Evolutionary conservation across 2,888 invertebrate species (phyloP), one percentile per base, ranked within the genome.

Genomic region (Parelbella ahira): DNA sequence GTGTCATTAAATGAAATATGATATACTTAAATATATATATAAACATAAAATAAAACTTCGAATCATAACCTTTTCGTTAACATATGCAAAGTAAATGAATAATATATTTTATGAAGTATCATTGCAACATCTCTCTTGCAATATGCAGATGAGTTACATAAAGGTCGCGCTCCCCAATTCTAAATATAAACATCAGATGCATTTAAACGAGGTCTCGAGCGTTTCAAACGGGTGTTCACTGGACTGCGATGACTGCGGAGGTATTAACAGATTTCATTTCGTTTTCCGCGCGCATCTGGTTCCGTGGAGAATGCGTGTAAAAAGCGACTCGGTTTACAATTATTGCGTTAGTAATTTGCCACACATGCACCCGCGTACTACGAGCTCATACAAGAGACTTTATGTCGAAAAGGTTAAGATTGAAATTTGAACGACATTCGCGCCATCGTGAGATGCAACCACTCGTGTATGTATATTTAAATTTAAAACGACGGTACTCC

Each of bases 181-280:
- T 34, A 37, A 45, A 52, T 43, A 50, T 50, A 47, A 42, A 37
- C 41, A 36, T 37, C 44, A 42, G 32, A 39, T 24, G 42, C 43
- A 53, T 51, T 50, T 32, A 49, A 53, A 56, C 37, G 47, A 45
- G 47, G 48, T 58, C 39, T 45, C 47, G 39, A 53, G 47, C 46
- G 50, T 54, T 36, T 28, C 43, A 37, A 51, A 53, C 52, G 55
- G 54, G 54, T 51, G 12, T 23, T 20, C 13, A 24, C 13, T 13
- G 25, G 21, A 37, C 13, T 19, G 11, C 12, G 30, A 19, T 8
- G 11, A 20, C 19, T 33, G 54, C 44, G 47, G 50, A 56, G 53
- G 54, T 54, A 57, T 62, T 64, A 66, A 58, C 64, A 58, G 59
- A 68, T 68, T 63, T 58, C 61, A 66, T 75, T 74, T 72, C 60